Evolutionary conservation across 1,140 invertebrate genomes (phyloP).

Genomic region (Drosophila watanabei): DNA sequence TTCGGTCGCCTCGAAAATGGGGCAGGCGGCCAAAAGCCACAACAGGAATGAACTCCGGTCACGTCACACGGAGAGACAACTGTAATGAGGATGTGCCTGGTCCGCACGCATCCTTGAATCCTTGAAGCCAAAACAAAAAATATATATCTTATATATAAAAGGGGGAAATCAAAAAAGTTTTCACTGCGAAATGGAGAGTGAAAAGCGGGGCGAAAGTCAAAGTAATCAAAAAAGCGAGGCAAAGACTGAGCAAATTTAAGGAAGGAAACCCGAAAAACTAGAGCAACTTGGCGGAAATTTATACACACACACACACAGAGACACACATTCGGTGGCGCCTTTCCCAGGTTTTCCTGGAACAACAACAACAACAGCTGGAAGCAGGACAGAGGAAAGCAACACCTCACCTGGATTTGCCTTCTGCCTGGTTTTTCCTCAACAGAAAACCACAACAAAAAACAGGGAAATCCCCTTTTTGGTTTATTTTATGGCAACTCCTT

Average conservation of each 20-base stretch:
- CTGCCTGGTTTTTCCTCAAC: neutral
- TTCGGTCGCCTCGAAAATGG: constrained; percentile 44
- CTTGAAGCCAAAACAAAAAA: constrained; percentile 2
- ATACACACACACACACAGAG: constrained; percentile 14
- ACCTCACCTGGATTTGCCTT: constrained; percentile 15
- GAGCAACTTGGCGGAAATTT: constrained; percentile 54
- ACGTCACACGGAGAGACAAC: constrained; percentile 55
- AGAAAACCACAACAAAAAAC: neutral
- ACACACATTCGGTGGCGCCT: constrained; percentile 3
- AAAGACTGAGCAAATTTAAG: constrained; percentile 11
- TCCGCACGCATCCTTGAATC: constrained; percentile 6
- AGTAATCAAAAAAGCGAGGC: constrained; percentile 57
- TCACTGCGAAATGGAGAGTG: constrained; percentile 44
- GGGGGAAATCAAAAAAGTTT: constrained; percentile 35
- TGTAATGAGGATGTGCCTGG: constrained; percentile 16
- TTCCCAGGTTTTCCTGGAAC: constrained; percentile 4
- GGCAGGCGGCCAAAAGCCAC: constrained; percentile 14
- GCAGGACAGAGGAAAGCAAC: constrained; percentile 15
- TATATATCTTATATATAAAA: neutral
- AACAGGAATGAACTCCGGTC: constrained; percentile 53
- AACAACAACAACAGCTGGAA: constrained; percentile 15
- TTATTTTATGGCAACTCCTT: neutral
- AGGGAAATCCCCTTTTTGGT: neutral
- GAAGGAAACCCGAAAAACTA: constrained; percentile 41
- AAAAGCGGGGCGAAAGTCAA: constrained; percentile 58